Evolutionary conservation across 1,140 invertebrate species (phyloP).

Genomic region (Macrocentrus cingulum): DNA sequence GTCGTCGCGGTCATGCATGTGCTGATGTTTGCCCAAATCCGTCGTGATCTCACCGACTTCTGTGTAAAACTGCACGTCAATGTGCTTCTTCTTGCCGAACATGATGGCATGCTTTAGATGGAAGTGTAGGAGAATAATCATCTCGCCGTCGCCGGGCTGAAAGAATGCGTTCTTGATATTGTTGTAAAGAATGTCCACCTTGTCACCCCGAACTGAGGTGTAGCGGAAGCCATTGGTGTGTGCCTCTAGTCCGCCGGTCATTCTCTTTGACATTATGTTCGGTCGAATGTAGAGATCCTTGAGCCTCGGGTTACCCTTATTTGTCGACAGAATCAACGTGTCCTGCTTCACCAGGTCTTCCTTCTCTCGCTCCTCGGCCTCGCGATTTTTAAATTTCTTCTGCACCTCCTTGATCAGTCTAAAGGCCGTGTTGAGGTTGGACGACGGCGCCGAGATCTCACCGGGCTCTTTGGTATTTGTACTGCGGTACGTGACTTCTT

Average conservation of each 20-base stretch:
- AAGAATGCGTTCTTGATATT: constrained; percentile 99
- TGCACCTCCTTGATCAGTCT: constrained; percentile 98
- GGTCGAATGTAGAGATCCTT: constrained; percentile 99
- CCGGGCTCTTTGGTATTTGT: constrained; percentile 98
- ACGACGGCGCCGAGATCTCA: constrained; percentile 90
- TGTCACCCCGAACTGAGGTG: constrained; percentile 96
- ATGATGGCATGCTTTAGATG: constrained; percentile 98
- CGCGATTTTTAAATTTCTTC: constrained; percentile 97
- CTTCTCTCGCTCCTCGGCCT: constrained; percentile 97
- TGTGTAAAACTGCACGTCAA: constrained; percentile 99
- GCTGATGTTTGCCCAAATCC: constrained; percentile 98
- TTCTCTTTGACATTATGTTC: constrained; percentile 97
- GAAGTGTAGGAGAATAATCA: constrained; percentile 99
- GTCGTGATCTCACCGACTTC: constrained; percentile 99
- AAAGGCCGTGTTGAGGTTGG: constrained; percentile 95
- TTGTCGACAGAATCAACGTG: constrained; percentile 90
- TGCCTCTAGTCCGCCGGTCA: constrained; percentile 88
- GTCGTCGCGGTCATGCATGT: constrained; percentile 99
- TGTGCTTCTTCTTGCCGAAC: constrained; percentile 99
- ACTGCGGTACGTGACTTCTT: constrained; percentile 99
- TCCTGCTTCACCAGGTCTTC: constrained; percentile 99
- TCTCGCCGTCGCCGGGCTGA: constrained; percentile 98
- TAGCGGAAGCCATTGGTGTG: constrained; percentile 98
- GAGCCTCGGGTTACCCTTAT: constrained; percentile 97
- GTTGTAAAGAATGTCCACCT: constrained; percentile 99